Evolutionary conservation across 2,113 vertebrate genomes (phyloP).

Genomic region (Cheirogaleus medius): DNA sequence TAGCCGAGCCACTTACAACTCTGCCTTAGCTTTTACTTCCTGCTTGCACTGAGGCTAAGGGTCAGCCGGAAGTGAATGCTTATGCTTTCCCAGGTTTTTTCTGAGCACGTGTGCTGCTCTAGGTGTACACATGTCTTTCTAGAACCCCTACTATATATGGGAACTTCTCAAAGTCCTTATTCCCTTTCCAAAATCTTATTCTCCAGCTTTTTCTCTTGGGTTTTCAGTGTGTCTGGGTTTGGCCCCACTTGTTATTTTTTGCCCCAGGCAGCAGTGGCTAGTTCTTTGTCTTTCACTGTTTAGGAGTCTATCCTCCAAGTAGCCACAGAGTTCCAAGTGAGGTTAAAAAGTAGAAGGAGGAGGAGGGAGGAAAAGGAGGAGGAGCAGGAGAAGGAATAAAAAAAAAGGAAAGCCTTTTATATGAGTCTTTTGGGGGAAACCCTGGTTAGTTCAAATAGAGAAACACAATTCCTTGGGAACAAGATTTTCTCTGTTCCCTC

Average conservation of each 20-base stretch:
- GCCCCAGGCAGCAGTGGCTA: neutral
- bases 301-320: neutral
- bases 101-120: neutral
- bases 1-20: neutral
- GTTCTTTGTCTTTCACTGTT: neutral
- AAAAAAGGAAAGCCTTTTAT: neutral
- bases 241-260: neutral
- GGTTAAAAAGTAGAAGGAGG: neutral
- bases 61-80: neutral
- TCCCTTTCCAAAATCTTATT: neutral
- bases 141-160: neutral
- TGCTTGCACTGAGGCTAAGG: neutral
- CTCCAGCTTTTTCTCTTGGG: neutral
- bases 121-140: neutral
- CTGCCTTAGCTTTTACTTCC: neutral
- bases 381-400: neutral
- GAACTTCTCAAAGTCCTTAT: neutral
- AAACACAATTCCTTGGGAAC: neutral
- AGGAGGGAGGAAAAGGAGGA: no score
- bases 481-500: neutral
- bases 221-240: neutral
- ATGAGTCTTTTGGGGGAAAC: neutral
- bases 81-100: neutral
- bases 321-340: neutral
- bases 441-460: neutral